Percentiles rank a stretch among this genome's conserved stretches.
These are phyloP conservation scores for Calephelis perditalis DNA, from an alignment of 2,888 invertebrate genomes.

Conservation along the genomic window DNA sequence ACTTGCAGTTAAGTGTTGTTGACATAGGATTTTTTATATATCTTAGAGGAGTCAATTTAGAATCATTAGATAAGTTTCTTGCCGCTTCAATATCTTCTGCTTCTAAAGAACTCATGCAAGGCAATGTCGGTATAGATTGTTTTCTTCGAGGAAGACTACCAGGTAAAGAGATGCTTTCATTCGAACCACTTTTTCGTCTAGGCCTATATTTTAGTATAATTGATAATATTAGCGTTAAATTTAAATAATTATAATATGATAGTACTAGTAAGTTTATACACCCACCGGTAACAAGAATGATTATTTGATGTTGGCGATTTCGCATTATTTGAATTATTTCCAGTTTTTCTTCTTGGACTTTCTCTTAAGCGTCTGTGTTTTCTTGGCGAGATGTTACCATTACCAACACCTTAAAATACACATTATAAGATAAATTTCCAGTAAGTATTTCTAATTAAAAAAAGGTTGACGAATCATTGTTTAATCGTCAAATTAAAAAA, in stretches of 20 bases:
- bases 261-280: conserved; percentile 30
- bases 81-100: conserved; percentile 72
- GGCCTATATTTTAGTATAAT: conserved; percentile 42
- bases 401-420: conserved; percentile 47
- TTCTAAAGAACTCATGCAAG: conserved; percentile 68
- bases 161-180: conserved; percentile 81
- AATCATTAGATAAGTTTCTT: conserved; percentile 66
- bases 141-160: conserved; percentile 81
- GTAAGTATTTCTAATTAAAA: not conserved
- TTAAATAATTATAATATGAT: not conserved
- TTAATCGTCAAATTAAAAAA: not conserved
- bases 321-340: conserved; percentile 66
- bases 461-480: not conserved
- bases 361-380: conserved; percentile 81
- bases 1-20: conserved; percentile 70
- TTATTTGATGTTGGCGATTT: conserved; percentile 75
- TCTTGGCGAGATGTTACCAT: conserved; percentile 75
- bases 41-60: conserved; percentile 66
- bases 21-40: conserved; percentile 70
- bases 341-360: conserved; percentile 81
- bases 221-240: not conserved
- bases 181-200: conserved; percentile 73
- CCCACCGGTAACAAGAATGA: conserved; percentile 69
- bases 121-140: conserved; percentile 72
- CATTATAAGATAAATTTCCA: conserved; percentile 1